Conservation (phyloP, 2,888 invertebrate genomes). For the Subacronicta megacephala region DNA sequence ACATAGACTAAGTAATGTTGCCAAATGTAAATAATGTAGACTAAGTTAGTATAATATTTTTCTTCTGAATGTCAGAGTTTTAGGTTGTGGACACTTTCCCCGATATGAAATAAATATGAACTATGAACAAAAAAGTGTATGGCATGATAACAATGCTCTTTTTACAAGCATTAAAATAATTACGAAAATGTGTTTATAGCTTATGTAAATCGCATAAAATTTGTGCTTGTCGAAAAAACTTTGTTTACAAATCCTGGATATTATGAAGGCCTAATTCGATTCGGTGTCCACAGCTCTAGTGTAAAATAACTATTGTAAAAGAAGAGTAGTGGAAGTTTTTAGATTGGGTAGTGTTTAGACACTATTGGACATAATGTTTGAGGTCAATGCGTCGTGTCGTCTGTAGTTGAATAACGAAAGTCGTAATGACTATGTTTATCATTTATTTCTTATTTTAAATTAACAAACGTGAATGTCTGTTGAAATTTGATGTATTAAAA, state of each 20-base stretch:
- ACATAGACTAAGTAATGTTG: constrained; percentile 85
- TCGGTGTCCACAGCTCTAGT: constrained; percentile 76
- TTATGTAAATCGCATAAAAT: constrained; percentile 42
- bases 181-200: constrained; percentile 26
- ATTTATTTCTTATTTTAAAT: constrained; percentile 75
- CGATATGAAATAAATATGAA: constrained; percentile 10
- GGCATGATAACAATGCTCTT: constrained; percentile 4
- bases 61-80: constrained; percentile 73
- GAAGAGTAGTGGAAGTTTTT: constrained; percentile 64
- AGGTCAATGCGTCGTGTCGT: constrained; percentile 60
- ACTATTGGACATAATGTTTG: constrained; percentile 60
- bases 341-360: constrained; percentile 64
- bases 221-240: constrained; percentile 22
- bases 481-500: constrained; percentile 87
- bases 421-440: constrained; percentile 69
- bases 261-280: constrained; percentile 56
- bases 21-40: constrained; percentile 84
- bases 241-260: constrained; percentile 7
- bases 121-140: constrained; percentile 17
- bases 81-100: constrained; percentile 72
- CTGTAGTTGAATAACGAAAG: constrained; percentile 67
- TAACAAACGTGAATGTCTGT: constrained; percentile 84
- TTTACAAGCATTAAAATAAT: constrained; percentile 10
- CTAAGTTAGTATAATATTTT: constrained; percentile 61
- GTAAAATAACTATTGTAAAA: constrained; percentile 64